These are phyloP conservation scores for Glandiceps talaboti DNA, from an alignment of 53 echinoderm and acorn worm species.

Conservation along the genomic window DNA sequence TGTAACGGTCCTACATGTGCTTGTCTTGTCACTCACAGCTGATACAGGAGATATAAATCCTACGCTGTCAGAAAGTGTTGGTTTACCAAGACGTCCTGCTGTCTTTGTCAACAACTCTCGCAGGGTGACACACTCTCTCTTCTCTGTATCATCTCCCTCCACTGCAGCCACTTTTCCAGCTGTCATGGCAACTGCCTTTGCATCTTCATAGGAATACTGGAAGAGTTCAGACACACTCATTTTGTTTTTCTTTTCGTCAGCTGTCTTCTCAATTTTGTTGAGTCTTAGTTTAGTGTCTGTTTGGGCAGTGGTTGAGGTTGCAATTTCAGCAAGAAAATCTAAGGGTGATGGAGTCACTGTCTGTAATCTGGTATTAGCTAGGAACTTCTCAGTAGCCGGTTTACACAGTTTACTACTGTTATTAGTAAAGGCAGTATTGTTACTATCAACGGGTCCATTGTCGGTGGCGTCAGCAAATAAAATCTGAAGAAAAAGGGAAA, in stretches of 20 bases:
- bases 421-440: background rate
- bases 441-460: background rate
- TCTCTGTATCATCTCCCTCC: conserved; percentile 27
- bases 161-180: conserved; percentile 38
- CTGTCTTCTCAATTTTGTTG: background rate
- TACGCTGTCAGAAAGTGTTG: conserved; percentile 25
- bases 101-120: conserved; percentile 92
- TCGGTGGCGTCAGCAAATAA: background rate
- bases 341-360: conserved; percentile 47
- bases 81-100: conserved; percentile 70
- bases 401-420: background rate
- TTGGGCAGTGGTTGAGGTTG: conserved; percentile 37
- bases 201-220: conserved; percentile 13
- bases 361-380: background rate
- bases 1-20: conserved; percentile 60
- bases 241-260: background rate
- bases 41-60: conserved; percentile 4
- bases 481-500: background rate
- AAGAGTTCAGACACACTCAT: background rate
- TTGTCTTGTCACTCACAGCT: conserved; percentile 41
- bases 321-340: conserved; percentile 85
- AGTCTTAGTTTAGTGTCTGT: background rate
- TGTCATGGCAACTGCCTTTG: conserved; percentile 34
- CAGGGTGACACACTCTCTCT: conserved; percentile 66
- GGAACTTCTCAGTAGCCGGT: background rate